Base-by-base conservation (phyloP, 1,140 invertebrate genomes). In the Leptopilina boulardi region DNA sequence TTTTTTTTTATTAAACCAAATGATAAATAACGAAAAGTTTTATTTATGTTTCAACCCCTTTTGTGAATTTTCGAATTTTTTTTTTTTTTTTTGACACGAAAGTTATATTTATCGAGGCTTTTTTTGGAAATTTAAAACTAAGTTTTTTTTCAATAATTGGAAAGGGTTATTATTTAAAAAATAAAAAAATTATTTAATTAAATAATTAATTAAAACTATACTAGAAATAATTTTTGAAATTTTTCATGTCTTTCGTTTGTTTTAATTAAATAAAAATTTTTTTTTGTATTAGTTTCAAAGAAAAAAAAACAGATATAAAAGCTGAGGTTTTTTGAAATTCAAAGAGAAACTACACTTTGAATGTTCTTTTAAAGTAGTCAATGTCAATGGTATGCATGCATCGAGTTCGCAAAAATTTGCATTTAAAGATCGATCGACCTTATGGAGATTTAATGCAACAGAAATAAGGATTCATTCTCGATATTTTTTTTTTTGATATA, bases 371-470 rank as follows among this genome's bases (percentile, higher is more conserved):
- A 13, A 30, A 11, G 0, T 59, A 59, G 10, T 66, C 59, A 66
- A 19, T 30, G 56, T 59, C 23, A 13, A 34, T 23, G 59, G 26
- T 66, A 34, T 66, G 59, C 59, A 66, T 66, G 59, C 59, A 66
- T 66, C 21, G 26, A 30, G 1, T 66, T 66, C 8, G 3, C 3
- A 34, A 66, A n/a, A 66, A 38, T 66, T 66, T 66, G 23, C 59
- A 66, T 66, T 30, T 30, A 6, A 66, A 59, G 56, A 26, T 59
- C 23, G 56, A 59, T 23, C 23, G 56, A 59, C 56, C 23, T 59
- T 15, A 59, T 66, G 59, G 59, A 66, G 23, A 66, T 66, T 66
- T 66, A 15, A 66, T 66, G 59, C 59, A n/a, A n/a, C n/a, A 13
- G 13, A 66, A 30, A 15, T n/a, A 66, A n/a, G 59, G 26, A 11